Evolutionary conservation across 1,140 invertebrate species (phyloP), one percentile per base, ranked within the genome.

Genomic region (Drosophila mauritiana): DNA sequence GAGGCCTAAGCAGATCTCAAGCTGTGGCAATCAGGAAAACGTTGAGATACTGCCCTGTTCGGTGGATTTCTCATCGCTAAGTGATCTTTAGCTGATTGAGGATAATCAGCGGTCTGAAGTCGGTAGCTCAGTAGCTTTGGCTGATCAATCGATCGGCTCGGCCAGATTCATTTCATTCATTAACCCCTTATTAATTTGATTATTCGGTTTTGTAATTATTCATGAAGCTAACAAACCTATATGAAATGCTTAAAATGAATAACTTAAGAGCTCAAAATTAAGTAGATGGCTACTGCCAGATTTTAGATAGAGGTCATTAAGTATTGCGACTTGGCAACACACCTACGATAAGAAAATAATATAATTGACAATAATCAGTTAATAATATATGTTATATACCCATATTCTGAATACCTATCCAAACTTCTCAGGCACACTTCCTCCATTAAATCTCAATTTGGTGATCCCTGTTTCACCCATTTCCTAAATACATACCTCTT

Each of bases 21-120:
- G 80, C 79, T 88, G 79, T 80, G 84, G 63, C 78, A 67, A 82
- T 69, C 75, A 61, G 62, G 57, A 79, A 78, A 64, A 40, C 11
- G 27, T 22, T 49, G 20, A 13, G 1, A 20, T 20, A 20, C 20
- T 11, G n/a, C 42, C 10, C 42, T 0, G 17, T 48, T 46, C 43
- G 43, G 20, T 4, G 31, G 52, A 61, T 73, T 13, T 39, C 37
- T 59, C 46, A 64, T 39, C 10, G 25, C 20, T 42, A 43, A 57
- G 37, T 46, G 42, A 45, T 45, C 15, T 34, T 49, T 12, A 34
- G 36, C 48, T 46, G 72, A 43, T 51, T 46, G 63, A 25, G 40
- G 51, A 70, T 67, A 49, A 68, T 68, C 67, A 39, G 31, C 34
- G 39, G 27, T 53, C 15, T 39, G 36, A 10, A 55, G 10, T 27